Evolutionary conservation across 1,140 invertebrate species (phyloP).

Genomic region (Ericerus pela): DNA sequence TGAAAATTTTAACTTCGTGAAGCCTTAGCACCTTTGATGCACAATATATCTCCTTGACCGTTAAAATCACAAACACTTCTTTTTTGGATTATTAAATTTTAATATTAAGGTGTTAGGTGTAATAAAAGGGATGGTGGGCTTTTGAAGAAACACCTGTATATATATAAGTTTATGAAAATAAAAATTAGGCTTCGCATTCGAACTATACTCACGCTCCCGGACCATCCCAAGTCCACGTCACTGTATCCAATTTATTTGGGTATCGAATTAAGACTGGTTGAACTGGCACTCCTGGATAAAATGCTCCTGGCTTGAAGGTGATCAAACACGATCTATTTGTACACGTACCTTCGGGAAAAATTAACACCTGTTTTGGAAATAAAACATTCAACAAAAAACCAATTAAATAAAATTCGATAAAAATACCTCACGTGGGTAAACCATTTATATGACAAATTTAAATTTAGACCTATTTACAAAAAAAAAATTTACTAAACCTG

Average conservation of each 20-base stretch:
- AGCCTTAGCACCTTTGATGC: no score
- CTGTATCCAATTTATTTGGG: conserved; percentile 78
- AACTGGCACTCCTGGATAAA: conserved; percentile 84
- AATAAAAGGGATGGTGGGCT: background rate
- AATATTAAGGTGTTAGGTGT: no score
- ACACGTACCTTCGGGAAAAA: conserved; percentile 92
- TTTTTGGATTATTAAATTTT: no score
- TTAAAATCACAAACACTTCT: no score
- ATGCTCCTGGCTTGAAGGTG: conserved; percentile 86
- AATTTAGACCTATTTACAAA: background rate
- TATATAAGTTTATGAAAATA: background rate
- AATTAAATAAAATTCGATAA: no score
- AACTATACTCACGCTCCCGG: conserved; percentile 68
- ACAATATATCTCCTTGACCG: no score
- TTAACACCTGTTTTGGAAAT: conserved; percentile 79
- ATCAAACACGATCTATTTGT: conserved; percentile 86
- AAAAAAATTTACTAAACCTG: conserved; percentile 40
- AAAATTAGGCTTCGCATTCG: background rate
- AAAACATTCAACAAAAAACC: no score
- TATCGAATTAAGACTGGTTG: conserved; percentile 87
- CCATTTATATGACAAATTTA: background rate
- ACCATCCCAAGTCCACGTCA: conserved; percentile 96
- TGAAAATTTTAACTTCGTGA: no score
- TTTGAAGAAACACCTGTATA: background rate
- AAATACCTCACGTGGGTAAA: no score